Evolutionary conservation across 53 echinoderm and acorn worm genomes (phyloP), one percentile per base, ranked within the genome.

Genomic region (Arbacia lixula): DNA sequence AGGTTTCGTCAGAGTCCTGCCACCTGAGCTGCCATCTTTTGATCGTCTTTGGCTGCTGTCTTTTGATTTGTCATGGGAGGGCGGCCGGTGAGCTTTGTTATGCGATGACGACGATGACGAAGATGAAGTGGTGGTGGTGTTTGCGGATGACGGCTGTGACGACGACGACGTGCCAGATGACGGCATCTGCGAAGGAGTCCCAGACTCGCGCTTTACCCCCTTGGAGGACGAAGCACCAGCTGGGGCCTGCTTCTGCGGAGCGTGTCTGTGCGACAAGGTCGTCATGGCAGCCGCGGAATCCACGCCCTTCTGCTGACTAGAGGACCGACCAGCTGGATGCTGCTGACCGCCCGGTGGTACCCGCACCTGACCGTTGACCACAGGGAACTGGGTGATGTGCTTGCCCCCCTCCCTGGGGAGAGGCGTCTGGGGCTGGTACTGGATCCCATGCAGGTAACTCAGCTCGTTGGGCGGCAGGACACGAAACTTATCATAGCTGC

Each of bases 151-250:
- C 3, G 39, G n/a, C 17, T 38, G 20, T n/a, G 62, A 63, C 21
- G 82, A 81, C 0, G 63, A 42, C 17, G 10, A 0, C 1, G 50
- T 20, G 1, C 43, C 8, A 12, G 82, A 77, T 35, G 78, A 77
- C 34, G 60, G n/a, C 78, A 49, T 5, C 78, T 77, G 78, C 27
- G 78, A 41, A 64, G 82, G 30, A n/a, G 46, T 29, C 9, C 82
- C 82, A 63, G 82, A 29, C 82, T 81, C 82, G 64, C 64, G 82
- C 82, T 81, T 81, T 21, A 46, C 62, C 33, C 64, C 82, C 82
- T 81, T 61, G 60, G 60, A 57, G 62, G 82, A 81, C 41, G 79
- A 60, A 10, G 82, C 61, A 16, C 60, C 60, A 61, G 63, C 60
- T 74, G 77, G 25, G 22, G 37, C 77, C 5, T 34, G 20, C 77